Evolutionary conservation across 2,888 invertebrate genomes (phyloP).

Genomic region (Sialis lutaria): DNA sequence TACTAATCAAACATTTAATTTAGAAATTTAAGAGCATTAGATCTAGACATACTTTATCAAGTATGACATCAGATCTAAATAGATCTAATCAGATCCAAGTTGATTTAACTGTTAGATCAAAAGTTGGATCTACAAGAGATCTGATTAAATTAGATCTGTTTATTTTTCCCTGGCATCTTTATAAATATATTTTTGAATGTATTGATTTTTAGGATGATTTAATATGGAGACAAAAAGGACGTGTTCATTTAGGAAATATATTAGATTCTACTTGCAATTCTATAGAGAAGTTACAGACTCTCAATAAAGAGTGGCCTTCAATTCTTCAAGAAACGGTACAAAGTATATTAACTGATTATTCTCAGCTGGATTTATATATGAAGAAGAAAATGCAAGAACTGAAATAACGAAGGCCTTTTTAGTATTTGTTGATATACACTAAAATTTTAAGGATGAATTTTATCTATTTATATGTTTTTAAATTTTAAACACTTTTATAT

Average conservation of each 20-base stretch:
- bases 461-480: too few relatives aligned
- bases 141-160: too few relatives aligned
- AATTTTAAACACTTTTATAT: too few relatives aligned
- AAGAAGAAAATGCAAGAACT: conserved; percentile 43
- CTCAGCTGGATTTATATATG: conserved; percentile 65
- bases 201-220: conserved; percentile 43
- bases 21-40: not conserved
- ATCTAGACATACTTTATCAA: too few relatives aligned
- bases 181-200: not conserved
- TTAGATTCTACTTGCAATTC: conserved; percentile 60
- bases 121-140: too few relatives aligned
- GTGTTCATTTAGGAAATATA: conserved; percentile 47
- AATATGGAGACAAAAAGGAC: conserved; percentile 55
- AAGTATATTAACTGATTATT: conserved; percentile 61
- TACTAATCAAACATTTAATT: not conserved
- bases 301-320: conserved; percentile 62
- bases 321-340: conserved; percentile 61
- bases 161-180: not conserved
- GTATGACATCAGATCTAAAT: too few relatives aligned
- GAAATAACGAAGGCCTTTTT: conserved; percentile 17
- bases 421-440: too few relatives aligned
- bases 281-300: conserved; percentile 52
- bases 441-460: too few relatives aligned
- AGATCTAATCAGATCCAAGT: too few relatives aligned
- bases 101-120: too few relatives aligned